phyloP scores from a whole-genome alignment of 2,888 invertebrate species.

The Zele albiditarsus region DNA sequence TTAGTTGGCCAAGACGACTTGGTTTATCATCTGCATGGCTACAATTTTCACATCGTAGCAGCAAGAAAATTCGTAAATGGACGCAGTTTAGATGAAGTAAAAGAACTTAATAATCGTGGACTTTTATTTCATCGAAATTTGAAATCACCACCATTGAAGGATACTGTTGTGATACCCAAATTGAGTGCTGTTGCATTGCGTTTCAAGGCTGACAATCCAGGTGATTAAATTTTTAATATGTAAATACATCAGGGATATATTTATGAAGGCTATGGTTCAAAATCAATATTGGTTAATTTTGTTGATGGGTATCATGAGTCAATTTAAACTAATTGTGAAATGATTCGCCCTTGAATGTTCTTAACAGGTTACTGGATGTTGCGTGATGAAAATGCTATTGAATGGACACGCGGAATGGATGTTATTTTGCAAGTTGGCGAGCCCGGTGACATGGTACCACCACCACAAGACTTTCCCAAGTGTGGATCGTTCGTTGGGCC shows the following conservation, averaged over 20 bases:
- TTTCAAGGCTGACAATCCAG: slow-evolving; percentile 85
- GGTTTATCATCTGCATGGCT: slow-evolving; percentile 85
- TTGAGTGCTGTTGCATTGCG: slow-evolving; percentile 81
- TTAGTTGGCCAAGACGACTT: slow-evolving; percentile 79
- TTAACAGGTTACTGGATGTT: slow-evolving; percentile 84
- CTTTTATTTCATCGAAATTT: slow-evolving; percentile 77
- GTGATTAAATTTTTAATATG: slow-evolving; percentile 66
- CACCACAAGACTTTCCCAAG: slow-evolving; percentile 83
- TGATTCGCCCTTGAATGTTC: slow-evolving; percentile 3
- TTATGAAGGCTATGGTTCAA: slow-evolving; percentile 23
- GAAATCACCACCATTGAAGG: slow-evolving; percentile 79
- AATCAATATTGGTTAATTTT: slow-evolving; percentile 5
- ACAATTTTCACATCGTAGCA: slow-evolving; percentile 82
- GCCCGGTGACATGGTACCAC: slow-evolving; percentile 77
- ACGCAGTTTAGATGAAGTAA: slow-evolving; percentile 75
- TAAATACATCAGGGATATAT: background rate
- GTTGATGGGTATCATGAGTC: background rate
- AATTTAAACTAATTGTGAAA: slow-evolving; percentile 14
- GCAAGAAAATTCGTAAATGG: slow-evolving; percentile 75
- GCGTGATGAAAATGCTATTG: slow-evolving; percentile 83
- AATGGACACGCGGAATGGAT: slow-evolving; percentile 85
- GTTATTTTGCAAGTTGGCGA: slow-evolving; percentile 84
- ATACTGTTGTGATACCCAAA: slow-evolving; percentile 83
- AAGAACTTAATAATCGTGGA: slow-evolving; percentile 76
- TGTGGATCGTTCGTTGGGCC: slow-evolving; percentile 86